Conservation (phyloP, 2,797 vertebrate genomes). For the Melanotaenia pygmaea region DNA sequence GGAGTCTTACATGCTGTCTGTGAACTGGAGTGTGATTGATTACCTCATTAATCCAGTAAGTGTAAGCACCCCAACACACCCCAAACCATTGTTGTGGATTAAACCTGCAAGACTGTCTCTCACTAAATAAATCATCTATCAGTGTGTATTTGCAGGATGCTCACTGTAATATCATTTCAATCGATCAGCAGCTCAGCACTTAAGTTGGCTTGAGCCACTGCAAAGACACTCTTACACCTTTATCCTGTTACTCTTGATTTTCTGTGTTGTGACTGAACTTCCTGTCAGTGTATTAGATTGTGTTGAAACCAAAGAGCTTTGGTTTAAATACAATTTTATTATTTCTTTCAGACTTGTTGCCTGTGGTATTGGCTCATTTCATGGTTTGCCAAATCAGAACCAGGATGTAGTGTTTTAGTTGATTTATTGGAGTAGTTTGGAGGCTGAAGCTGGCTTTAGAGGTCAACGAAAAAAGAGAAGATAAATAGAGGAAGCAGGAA, state of each 20-base stretch:
- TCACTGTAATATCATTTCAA: constrained; percentile 66
- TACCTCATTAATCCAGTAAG: constrained; percentile 68
- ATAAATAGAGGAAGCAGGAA: constrained; percentile 38
- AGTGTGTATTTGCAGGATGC: constrained; percentile 50
- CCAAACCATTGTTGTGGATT: constrained; percentile 57
- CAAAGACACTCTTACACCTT: constrained; percentile 51
- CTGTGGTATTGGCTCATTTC: constrained; percentile 14
- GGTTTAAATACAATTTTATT: constrained; percentile 29
- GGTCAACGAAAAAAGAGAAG: constrained; percentile 41
- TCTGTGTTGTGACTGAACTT: constrained; percentile 48
- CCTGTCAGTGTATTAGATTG: constrained; percentile 41
- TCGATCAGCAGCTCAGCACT: constrained; percentile 59
- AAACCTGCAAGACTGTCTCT: constrained; percentile 47
- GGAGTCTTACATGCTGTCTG: constrained; percentile 34
- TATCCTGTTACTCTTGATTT: constrained; percentile 50
- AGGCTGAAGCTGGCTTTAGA: constrained; percentile 31
- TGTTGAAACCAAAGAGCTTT: constrained; percentile 43
- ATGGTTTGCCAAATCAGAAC: constrained; percentile 32
- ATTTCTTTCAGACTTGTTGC: constrained; percentile 41
- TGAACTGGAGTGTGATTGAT: constrained; percentile 67
- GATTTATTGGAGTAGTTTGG: constrained; percentile 29
- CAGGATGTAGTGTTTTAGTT: constrained; percentile 34
- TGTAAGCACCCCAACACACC: constrained; percentile 34
- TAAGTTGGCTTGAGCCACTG: constrained; percentile 23
- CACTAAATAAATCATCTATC: constrained; percentile 68